Conservation (phyloP, 2,797 vertebrate genomes). For the Acanthornis magna region DNA sequence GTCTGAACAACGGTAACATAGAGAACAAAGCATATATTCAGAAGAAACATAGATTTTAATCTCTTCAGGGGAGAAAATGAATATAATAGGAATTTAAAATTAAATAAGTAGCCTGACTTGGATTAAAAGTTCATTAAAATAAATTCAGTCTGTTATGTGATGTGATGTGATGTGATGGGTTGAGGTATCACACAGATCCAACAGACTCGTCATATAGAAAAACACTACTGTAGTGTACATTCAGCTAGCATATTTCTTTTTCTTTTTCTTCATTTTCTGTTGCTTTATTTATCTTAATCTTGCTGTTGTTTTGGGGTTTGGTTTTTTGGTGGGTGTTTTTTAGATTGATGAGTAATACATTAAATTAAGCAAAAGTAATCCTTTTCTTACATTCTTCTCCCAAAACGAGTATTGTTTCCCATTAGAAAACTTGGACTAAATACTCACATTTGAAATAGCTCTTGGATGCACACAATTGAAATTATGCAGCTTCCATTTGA, state of each 20-base stretch:
- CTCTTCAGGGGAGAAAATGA: not conserved
- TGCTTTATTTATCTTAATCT: not conserved
- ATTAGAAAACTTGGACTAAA: not conserved
- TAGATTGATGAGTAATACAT: not conserved
- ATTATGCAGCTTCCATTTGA: not conserved
- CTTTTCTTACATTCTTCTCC: no score
- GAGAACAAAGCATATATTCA: not conserved
- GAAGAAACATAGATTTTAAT: not conserved
- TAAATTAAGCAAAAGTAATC: not conserved
- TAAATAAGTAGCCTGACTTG: not conserved
- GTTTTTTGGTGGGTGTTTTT: not conserved
- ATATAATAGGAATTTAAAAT: not conserved
- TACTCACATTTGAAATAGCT: not conserved
- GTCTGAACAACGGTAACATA: not conserved
- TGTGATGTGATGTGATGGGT: not conserved
- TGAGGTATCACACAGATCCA: not conserved
- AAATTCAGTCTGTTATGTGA: not conserved
- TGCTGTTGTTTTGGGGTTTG: fast-evolving
- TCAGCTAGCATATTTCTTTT: not conserved
- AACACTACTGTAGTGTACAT: not conserved
- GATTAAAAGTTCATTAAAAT: not conserved
- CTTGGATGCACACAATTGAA: not conserved
- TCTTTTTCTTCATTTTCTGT: not conserved
- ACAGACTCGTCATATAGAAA: not conserved
- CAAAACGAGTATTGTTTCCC: not conserved